Base-by-base conservation (phyloP, 2,113 vertebrate genomes). In the Psephotus haematonotus region DNA sequence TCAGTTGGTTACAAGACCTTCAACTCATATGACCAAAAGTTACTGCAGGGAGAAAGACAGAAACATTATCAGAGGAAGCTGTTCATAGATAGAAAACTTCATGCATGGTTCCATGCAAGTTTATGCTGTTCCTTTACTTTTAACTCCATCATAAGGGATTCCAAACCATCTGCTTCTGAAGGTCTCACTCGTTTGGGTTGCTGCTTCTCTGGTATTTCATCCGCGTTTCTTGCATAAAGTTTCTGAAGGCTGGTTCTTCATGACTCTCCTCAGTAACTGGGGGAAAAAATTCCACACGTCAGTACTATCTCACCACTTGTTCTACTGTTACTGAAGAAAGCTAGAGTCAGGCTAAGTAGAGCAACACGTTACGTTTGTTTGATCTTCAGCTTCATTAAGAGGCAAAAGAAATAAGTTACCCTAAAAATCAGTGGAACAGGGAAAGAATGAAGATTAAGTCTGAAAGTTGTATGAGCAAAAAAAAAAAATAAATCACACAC, bases 251-350 rank as follows among this genome's bases (percentile, higher is more conserved):
- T 44, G 97, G 97, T 14, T 93, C 94, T 97, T 99, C 99, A 10
- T 97, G 99, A 94, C 99, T 99, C 91, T 99, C 98, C 95, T 99
- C 99, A 22, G 98, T 98, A 59, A 97, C 99, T 99, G 49, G 35
- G 22, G 69, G 50, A 33, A 68, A 25, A 76, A 63, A 91, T 65
- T 35, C 0, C 0, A 83, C 22, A 90, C 31, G 37, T 88, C 46
- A 97, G n/a, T 22, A 59, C 22, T 57, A 50, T 24, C 59, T 59
- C 65, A 65, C 35, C 69, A 71, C 49, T 76, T 62, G 10, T 62
- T 80, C 60, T 65, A 25, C 55, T 63, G n/a, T 37, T 68, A 76
- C 53, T 49, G 50, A 78, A 68, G 24, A 91, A 86, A 93, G 37
- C 49, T 29, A 59, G 18, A 55, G 55, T 47, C 35, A 64, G 47